phyloP scores from a whole-genome alignment of 2,797 vertebrate species.

The Periophthalmus magnuspinnatus region DNA sequence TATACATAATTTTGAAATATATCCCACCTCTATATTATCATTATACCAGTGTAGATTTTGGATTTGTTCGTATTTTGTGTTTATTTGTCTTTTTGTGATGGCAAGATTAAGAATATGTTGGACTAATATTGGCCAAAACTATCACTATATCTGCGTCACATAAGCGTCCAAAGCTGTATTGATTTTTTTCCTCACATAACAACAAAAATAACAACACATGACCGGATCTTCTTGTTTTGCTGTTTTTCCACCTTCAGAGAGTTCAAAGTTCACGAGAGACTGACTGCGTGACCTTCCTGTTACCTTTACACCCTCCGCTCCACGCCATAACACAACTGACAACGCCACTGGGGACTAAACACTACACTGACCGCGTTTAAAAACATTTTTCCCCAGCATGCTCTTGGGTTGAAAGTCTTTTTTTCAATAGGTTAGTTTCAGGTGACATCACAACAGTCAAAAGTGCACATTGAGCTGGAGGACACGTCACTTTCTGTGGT shows the following conservation, averaged over 20 bases:
- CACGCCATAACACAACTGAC: conserved; percentile 25
- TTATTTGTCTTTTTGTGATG: no score
- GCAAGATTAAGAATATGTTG: neutral
- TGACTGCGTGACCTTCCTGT: conserved; percentile 41
- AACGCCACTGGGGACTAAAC: conserved; percentile 23
- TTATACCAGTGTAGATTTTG: no score
- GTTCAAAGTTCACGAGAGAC: conserved; percentile 50
- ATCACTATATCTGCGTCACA: neutral
- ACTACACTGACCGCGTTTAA: conserved; percentile 38
- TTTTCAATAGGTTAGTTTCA: conserved; percentile 19
- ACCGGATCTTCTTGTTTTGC: conserved; percentile 9
- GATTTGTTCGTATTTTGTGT: no score
- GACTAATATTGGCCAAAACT: no score
- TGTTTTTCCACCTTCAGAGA: conserved; percentile 1
- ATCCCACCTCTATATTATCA: no score
- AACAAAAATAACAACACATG: conserved; percentile 24
- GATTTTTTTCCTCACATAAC: conserved; percentile 2
- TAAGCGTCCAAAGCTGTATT: neutral
- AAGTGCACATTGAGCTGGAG: no score
- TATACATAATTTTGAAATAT: no score
- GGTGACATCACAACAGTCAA: no score
- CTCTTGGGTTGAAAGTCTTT: conserved; percentile 55
- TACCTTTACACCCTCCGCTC: conserved; percentile 41
- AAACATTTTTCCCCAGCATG: conserved; percentile 58
- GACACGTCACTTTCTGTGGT: no score